Evolutionary conservation across 2,888 invertebrate genomes (phyloP).

Genomic region (Lapara coniferarum): DNA sequence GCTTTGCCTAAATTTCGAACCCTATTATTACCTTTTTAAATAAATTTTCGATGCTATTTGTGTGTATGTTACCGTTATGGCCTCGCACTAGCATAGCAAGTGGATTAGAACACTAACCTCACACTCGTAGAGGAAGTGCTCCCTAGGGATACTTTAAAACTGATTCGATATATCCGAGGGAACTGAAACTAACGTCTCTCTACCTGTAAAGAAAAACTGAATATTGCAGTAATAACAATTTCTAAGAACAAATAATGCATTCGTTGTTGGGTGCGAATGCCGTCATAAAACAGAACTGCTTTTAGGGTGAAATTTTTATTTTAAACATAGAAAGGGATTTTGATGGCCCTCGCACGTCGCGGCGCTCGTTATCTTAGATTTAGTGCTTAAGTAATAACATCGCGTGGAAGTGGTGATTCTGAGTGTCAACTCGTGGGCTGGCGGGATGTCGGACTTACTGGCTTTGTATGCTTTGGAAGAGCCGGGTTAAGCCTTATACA

Average conservation of each 20-base stretch:
- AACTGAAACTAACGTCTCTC: not conserved
- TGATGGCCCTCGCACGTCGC: constrained; percentile 77
- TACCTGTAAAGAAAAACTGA: constrained; percentile 45
- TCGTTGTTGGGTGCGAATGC: constrained; percentile 62
- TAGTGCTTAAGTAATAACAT: constrained; percentile 66
- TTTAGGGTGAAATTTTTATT: constrained; percentile 81
- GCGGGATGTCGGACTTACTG: constrained; percentile 54
- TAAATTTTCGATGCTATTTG: too few species aligned
- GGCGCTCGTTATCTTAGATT: constrained; percentile 74
- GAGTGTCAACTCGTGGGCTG: constrained; percentile 39
- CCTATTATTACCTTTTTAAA: not conserved
- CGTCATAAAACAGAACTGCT: constrained; percentile 71
- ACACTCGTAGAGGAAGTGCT: too few species aligned
- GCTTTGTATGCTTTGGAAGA: constrained; percentile 37
- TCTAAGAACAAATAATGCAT: constrained; percentile 73
- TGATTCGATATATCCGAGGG: not conserved
- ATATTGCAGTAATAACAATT: constrained; percentile 66
- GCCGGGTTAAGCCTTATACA: constrained; percentile 11
- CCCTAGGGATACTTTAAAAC: too few species aligned
- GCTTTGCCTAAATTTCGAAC: too few species aligned
- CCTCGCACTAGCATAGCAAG: too few species aligned
- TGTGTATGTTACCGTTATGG: too few species aligned
- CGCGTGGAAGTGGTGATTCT: constrained; percentile 54
- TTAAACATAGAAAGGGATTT: constrained; percentile 83
- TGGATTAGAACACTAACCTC: too few species aligned